Conservation (phyloP, 2,888 invertebrate genomes). For the Syritta pipiens region DNA sequence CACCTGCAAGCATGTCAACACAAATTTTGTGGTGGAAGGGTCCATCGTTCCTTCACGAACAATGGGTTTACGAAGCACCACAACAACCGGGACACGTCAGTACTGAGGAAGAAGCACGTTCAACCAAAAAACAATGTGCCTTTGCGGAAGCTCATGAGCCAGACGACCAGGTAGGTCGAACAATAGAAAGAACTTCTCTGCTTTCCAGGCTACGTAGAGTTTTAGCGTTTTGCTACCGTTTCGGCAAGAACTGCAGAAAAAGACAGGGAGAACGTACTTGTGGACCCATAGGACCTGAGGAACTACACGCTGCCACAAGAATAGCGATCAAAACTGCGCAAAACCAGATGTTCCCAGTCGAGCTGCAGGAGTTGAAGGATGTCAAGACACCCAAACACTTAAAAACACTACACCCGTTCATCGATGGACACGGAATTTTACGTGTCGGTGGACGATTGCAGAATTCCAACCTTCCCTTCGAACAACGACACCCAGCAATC, state of each 20-base stretch:
- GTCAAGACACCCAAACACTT: neutral
- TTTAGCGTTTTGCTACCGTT: neutral
- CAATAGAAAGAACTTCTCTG: too few species aligned
- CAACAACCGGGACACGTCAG: too few species aligned
- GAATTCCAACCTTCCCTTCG: neutral
- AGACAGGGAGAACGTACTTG: neutral
- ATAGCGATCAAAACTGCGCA: slow-evolving; percentile 11
- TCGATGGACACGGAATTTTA: slow-evolving; percentile 1
- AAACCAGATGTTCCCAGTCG: neutral
- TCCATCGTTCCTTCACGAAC: neutral
- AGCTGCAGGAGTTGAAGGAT: neutral
- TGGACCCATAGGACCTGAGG: neutral
- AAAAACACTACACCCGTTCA: neutral
- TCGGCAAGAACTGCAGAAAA: neutral
- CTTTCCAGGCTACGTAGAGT: too few species aligned
- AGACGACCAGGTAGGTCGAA: too few species aligned
- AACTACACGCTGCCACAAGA: too few species aligned
- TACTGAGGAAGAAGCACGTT: too few species aligned
- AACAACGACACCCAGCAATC: too few species aligned
- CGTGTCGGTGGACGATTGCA: slow-evolving; percentile 6
- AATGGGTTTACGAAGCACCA: too few species aligned
- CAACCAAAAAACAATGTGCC: too few species aligned
- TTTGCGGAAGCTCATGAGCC: too few species aligned
- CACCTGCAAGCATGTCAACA: neutral
- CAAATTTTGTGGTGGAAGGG: neutral